Evolutionary conservation across 1,140 invertebrate species (phyloP), one percentile per base, ranked within the genome.

Genomic region (Leptinotarsa undecemlineata): DNA sequence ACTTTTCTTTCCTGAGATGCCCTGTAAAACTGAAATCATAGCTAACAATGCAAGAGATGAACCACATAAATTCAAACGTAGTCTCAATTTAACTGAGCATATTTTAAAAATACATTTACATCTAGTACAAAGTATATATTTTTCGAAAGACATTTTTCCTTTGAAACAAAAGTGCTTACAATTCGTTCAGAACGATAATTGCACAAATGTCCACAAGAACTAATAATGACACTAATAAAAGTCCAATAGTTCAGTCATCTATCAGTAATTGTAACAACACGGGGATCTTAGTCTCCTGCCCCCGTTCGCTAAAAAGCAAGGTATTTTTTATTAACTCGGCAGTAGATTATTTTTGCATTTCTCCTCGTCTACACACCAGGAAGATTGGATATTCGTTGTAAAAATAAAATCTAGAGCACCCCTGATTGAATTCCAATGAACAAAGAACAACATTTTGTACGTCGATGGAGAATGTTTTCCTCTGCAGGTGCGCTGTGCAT

Each of bases 361-460:
- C 62, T 75, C 67, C 60, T 74, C 48, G 48, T 70, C 74, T 76
- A 76, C 74, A 66, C 74, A 76, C 78, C 77, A 81, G 80, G 79
- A 82, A 82, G 81, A 81, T 81, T 72, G 81, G 79, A 79, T 78
- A 82, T 84, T 84, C 82, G 82, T 84, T 84, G 82, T 84, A 81
- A 83, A 84, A 84, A 83, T 83, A 84, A 84, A 84, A 83, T 82
- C 75, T 82, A 82, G 79, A 84, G 81, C 83, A 82, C 82, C 82
- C 78, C 66, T 74, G 47, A 61, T 72, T 51, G 26, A 74, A 68
- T 77, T 74, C 66, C 63, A 64, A 69, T 64, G 63, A 64, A 72
- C 26, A 72, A 72, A 23, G 23, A 72, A 61, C 60, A 77, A 76
- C 69, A 72, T 67, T 78, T 78, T 76, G 73, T 73, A 77, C 78